Percentiles rank a stretch among this genome's conserved stretches.
These are phyloP conservation scores for Avahi laniger DNA, from an alignment of 2,797 vertebrate species.

Conservation along the genomic window DNA sequence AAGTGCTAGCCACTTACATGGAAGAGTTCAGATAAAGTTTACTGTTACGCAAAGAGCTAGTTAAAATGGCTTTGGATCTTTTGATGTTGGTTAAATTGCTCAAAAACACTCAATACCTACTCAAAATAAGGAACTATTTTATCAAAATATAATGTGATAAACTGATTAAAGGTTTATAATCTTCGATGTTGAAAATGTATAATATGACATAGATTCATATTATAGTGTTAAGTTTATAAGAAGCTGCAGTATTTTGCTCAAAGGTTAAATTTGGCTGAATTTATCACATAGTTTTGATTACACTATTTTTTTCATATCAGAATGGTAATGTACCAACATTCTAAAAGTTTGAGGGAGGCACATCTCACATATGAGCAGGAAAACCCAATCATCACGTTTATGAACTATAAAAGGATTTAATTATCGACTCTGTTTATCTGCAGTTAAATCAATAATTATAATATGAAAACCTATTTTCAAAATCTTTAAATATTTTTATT, in stretches of 20 bases:
- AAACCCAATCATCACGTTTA: too few species aligned
- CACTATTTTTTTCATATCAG: not conserved
- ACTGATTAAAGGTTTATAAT: not conserved
- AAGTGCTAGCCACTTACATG: constrained; percentile 31
- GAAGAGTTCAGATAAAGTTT: constrained; percentile 17
- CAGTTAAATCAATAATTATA: constrained; percentile 37
- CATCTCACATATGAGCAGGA: not conserved
- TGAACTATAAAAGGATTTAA: too few species aligned
- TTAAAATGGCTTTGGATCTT: constrained; percentile 50
- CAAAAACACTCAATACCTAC: not conserved
- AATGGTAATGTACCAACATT: not conserved
- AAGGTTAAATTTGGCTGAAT: constrained; percentile 13
- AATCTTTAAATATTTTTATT: constrained; percentile 3
- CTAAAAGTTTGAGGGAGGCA: not conserved
- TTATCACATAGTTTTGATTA: not conserved
- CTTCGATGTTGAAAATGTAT: constrained; percentile 21
- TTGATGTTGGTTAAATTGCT: constrained; percentile 43
- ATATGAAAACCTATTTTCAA: constrained; percentile 20
- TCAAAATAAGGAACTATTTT: constrained; percentile 32
- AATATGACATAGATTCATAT: not conserved
- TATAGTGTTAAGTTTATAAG: constrained; percentile 5
- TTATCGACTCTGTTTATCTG: not conserved
- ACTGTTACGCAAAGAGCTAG: constrained; percentile 3
- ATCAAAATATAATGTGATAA: constrained; percentile 44
- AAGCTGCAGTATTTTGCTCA: not conserved